Conservation (phyloP, 2,113 vertebrate genomes). For the Terrapene triunguis region DNA sequence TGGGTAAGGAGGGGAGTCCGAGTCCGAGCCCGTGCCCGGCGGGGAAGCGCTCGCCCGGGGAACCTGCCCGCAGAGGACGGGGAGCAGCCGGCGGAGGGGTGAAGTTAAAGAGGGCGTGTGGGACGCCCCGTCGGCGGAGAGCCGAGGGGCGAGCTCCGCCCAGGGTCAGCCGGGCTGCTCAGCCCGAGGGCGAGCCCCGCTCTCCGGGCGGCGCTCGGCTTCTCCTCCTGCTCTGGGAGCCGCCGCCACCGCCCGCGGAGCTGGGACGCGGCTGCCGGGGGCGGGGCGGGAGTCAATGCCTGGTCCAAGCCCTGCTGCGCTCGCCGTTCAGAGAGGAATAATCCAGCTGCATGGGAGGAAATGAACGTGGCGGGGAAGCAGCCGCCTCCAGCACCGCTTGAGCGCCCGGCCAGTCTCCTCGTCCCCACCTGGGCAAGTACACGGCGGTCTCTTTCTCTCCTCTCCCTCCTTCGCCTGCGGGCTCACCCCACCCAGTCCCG, state of each 20-base stretch:
- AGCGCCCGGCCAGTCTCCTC: slow-evolving; percentile 87
- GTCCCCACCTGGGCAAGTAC: slow-evolving; percentile 89
- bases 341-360: slow-evolving; percentile 85
- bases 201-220: neutral
- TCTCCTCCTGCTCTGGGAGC: neutral
- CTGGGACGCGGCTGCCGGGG: neutral
- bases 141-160: neutral
- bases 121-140: neutral
- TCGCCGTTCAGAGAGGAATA: slow-evolving; percentile 75
- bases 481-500: neutral
- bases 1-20: neutral
- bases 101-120: slow-evolving; percentile 44
- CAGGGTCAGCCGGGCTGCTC: neutral
- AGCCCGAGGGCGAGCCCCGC: neutral
- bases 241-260: neutral
- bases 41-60: neutral
- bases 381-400: slow-evolving; percentile 80
- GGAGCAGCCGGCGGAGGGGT: neutral
- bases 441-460: neutral
- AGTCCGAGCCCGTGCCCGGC: neutral
- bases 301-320: slow-evolving; percentile 77
- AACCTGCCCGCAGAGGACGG: neutral
- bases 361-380: slow-evolving; percentile 89
- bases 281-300: slow-evolving; percentile 76
- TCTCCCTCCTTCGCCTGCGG: too few relatives aligned